Evolutionary conservation across 2,113 vertebrate genomes (phyloP), one percentile per base, ranked within the genome.

Genomic region (Lampris megalopsis): DNA sequence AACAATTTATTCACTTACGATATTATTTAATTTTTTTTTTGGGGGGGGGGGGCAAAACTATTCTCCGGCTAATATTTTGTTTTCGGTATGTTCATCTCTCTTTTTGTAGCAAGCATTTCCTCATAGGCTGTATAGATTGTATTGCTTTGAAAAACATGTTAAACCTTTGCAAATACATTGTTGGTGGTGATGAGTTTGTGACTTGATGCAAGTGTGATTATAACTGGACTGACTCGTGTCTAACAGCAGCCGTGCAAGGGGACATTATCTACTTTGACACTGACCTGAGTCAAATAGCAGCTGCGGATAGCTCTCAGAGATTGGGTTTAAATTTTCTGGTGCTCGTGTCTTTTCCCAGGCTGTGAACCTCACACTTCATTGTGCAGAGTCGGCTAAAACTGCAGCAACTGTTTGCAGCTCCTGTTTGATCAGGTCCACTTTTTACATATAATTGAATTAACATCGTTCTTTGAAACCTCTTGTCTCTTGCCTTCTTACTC

Each of bases 31-130:
- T 61, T 80, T 79, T 79, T 69, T 45, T 75, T 67, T 68, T 70
- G 64, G 54, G 78, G 82, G 74, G 71, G 67, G 71, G 65, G 78
- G 76, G 54, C 10, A 5, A 68, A 10, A 75, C 52, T 36, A 13
- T 60, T 3, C 63, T 77, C 62, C 74, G 60, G 76, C 53, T 75
- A 13, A 72, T 71, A 73, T 77, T 83, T 76, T 76, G 79, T 53
- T 86, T 75, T 89, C 77, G 58, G 73, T 90, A 74, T 86, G 71
- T 80, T 79, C 65, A 81, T 86, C 84, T 90, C 77, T 85, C 69
- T 81, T 89, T 63, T 73, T 78, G 88, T 90, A 91, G 86, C 88
- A 84, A 80, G 78, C 79, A 77, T 80, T 82, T 81, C 80, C 81
- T 73, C 71, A 81, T 87, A 68, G 75, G 79, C 75, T 90, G 83